Conservation (phyloP, 2,113 vertebrate species). For the Bungarus multicinctus region DNA sequence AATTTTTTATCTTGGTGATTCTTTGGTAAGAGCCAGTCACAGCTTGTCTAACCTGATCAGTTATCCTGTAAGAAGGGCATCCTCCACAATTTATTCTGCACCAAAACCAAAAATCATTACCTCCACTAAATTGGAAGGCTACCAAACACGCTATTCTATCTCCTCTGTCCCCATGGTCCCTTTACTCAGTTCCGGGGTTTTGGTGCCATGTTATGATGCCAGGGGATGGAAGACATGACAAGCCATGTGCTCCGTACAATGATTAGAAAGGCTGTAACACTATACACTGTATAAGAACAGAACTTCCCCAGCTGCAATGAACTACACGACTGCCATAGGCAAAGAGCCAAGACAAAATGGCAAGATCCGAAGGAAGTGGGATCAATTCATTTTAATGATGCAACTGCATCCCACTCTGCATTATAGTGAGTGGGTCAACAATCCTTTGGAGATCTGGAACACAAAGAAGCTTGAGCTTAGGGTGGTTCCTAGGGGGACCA, state of each 20-base stretch:
- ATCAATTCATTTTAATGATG: not conserved
- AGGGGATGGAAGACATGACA: not conserved
- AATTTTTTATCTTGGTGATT: not conserved
- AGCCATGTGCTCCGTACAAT: not conserved
- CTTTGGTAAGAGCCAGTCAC: not conserved
- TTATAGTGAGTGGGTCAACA: not conserved
- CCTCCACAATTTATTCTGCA: not conserved
- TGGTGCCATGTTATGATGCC: not conserved
- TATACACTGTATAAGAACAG: not conserved
- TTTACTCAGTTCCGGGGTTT: not conserved
- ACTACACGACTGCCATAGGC: not conserved
- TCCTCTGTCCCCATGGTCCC: not conserved
- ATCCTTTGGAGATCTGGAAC: not conserved
- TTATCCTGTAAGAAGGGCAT: not conserved
- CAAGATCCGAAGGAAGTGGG: not conserved
- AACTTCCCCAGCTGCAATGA: not conserved
- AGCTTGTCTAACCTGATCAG: not conserved
- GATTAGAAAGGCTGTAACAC: not conserved
- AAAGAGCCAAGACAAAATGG: not conserved
- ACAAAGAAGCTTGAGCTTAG: not conserved
- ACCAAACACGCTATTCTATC: not conserved
- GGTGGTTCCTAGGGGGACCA: not conserved
- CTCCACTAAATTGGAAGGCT: not conserved
- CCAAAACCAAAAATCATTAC: not conserved
- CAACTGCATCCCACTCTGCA: not conserved